Base-by-base conservation (phyloP, 2,113 vertebrate species). In the Arvicanthis niloticus region DNA sequence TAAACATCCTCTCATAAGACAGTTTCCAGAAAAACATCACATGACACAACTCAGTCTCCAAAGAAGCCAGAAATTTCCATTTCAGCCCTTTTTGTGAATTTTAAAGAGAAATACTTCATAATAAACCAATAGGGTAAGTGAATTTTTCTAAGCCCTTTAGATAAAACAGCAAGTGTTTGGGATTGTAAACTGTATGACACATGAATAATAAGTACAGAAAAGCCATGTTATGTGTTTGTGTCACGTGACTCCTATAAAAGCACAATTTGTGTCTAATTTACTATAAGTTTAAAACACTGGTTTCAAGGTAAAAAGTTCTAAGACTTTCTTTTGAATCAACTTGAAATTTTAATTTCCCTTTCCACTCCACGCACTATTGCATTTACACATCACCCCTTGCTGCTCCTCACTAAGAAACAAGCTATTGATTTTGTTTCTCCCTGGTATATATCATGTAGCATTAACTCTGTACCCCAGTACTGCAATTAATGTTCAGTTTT, bases 271-370 rank as follows among this genome's bases (percentile, higher is more conserved):
- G 16, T 95, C 67, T 85, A 40, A 95, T 76, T 75, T 78, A 16
- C 48, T 73, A 60, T n/a, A 85, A 42, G 1, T 29, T 91, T 86
- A 24, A 95, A 73, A 75, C 1, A 16, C 15, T 53, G 62, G 1
- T 72, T 94, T 91, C 56, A 95, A 26, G 48, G 73, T 88, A 62
- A 60, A 95, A 40, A 24, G 6, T 88, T 70, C 37, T 31, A 89
- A 87, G 75, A 84, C n/a, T 42, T 51, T 67, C 37, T 70, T 89
- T 88, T 13, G 40, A 96, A 81, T 56, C 72, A 72, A 11, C 10
- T 70, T 48, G 13, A 45, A 19, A 73, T 72, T 93, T 31, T 70
- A 42, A 62, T 62, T 78, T 95, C n/a, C 15, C 87, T 87, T 89
- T 77, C 7, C 51, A 53, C 45, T 87, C 21, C 34, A 40, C 51